Evolutionary conservation across 92 coral and sea anemone genomes (phyloP).

Genomic region (Palythoa heliodiscus): DNA sequence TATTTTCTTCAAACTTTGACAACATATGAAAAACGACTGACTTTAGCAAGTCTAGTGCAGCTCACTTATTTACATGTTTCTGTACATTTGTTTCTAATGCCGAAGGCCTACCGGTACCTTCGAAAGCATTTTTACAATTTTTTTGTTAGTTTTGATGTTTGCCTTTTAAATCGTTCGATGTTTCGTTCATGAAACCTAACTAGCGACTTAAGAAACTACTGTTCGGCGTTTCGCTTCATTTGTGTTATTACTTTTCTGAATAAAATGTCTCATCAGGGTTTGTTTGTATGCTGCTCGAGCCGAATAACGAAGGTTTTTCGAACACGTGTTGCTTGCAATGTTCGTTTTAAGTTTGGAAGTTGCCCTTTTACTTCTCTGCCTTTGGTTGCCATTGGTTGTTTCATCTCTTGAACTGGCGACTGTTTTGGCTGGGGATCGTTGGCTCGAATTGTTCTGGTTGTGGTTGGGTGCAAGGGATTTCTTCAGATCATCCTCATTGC

Average conservation of each 20-base stretch:
- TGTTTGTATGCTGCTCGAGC: neutral
- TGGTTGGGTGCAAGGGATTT: too few species aligned
- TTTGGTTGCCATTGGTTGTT: too few species aligned
- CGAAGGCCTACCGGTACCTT: neutral
- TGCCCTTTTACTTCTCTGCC: neutral
- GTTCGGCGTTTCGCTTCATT: neutral
- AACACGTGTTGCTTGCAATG: neutral
- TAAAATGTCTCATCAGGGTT: neutral
- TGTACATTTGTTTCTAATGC: neutral
- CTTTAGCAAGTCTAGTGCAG: neutral
- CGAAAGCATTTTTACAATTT: neutral
- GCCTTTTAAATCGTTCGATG: neutral
- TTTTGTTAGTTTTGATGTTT: too few species aligned
- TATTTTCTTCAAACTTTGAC: neutral
- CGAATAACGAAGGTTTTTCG: neutral
- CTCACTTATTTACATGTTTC: constrained; percentile 8
- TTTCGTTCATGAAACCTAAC: neutral
- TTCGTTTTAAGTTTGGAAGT: neutral
- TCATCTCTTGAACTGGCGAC: too few species aligned
- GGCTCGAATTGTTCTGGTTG: too few species aligned
- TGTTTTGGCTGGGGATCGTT: too few species aligned
- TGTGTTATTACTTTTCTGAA: neutral
- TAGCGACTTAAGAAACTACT: neutral
- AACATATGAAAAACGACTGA: neutral
- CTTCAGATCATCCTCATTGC: too few species aligned